Evolutionary conservation across 37 sponge, comb jelly and placozoan species (phyloP).

Genomic region (Halisarca cf. caerulea): DNA sequence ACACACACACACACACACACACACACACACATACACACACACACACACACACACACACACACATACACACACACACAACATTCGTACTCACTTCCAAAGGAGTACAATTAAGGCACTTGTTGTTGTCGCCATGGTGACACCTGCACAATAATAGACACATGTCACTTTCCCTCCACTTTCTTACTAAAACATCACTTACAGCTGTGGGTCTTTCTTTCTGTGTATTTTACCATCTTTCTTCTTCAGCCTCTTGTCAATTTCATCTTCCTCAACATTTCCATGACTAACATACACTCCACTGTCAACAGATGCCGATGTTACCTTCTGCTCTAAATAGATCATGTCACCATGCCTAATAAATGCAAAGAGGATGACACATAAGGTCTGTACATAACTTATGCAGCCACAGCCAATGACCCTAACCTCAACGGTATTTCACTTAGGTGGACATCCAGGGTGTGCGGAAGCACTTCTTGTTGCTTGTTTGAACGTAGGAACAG

Average conservation of each 20-base stretch:
- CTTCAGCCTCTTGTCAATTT: constrained; percentile 74
- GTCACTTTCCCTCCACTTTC: no score
- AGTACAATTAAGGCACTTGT: constrained; percentile 89
- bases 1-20: no score
- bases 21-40: no score
- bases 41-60: no score
- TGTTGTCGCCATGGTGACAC: constrained; percentile 84
- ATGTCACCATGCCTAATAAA: constrained; percentile 72
- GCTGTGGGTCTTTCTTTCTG: constrained; percentile 75
- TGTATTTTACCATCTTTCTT: constrained; percentile 71
- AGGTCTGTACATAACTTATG: background rate
- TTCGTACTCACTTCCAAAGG: constrained; percentile 67
- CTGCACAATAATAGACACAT: constrained; percentile 37
- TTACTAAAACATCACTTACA: constrained; percentile 55
- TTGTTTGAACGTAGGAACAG: constrained; percentile 29
- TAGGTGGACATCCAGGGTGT: constrained; percentile 29
- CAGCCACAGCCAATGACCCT: background rate
- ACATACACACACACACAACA: background rate
- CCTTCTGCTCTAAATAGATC: constrained; percentile 52
- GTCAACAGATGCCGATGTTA: background rate
- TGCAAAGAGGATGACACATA: background rate
- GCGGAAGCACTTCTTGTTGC: constrained; percentile 24
- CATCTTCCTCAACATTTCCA: constrained; percentile 69
- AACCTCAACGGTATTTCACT: constrained; percentile 52
- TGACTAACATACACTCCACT: background rate